A percentile compares a stretch with the other conserved stretches of the same genome.
Conservation (phyloP, 2,113 vertebrate genomes). For the Arenaria interpres region DNA sequence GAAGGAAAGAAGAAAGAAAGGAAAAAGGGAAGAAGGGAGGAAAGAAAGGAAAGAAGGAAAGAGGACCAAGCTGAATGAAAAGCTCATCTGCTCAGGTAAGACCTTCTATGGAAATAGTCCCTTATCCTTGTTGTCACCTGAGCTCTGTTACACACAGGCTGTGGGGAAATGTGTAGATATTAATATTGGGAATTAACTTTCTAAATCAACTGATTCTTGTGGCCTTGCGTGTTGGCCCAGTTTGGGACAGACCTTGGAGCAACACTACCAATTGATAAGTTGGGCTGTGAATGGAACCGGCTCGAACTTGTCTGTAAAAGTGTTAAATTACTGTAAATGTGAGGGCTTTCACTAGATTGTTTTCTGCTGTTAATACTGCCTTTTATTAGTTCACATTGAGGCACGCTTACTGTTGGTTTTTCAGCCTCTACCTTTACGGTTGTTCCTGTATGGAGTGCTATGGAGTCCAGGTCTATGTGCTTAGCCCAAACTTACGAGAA, state of each 20-base stretch:
- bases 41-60: too few relatives aligned
- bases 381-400: neutral
- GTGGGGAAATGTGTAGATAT: neutral
- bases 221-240: neutral
- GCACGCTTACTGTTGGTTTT: neutral
- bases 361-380: neutral
- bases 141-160: neutral
- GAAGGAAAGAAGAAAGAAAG: too few relatives aligned
- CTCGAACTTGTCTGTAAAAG: neutral
- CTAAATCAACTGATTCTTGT: neutral
- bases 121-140: neutral
- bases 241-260: neutral
- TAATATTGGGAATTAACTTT: neutral
- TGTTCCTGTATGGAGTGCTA: neutral
- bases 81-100: neutral
- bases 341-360: neutral
- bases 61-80: neutral
- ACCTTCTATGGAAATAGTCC: neutral
- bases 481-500: neutral
- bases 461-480: neutral
- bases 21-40: too few relatives aligned
- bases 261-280: neutral
- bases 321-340: neutral
- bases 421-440: neutral
- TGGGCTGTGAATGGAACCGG: rapidly evolving